Evolutionary conservation across 1,140 invertebrate genomes (phyloP).

Genomic region (Drosophila tristis): DNA sequence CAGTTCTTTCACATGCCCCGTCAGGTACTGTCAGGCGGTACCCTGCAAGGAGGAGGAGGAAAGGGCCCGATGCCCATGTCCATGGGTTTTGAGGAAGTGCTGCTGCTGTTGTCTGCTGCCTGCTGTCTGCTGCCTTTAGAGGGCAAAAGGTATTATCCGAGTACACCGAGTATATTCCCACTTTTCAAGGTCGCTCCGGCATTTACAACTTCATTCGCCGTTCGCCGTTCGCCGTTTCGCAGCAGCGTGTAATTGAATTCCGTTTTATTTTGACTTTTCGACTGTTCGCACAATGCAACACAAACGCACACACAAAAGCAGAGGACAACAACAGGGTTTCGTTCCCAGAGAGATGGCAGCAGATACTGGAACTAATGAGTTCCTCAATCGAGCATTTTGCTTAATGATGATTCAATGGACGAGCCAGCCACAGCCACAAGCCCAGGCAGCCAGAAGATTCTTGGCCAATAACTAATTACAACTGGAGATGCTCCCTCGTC

Average conservation of each 20-base stretch:
- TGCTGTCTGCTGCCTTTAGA: not conserved
- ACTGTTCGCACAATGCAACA: slow-evolving; percentile 67
- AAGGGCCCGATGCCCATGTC: not conserved
- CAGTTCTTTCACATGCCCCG: slow-evolving; percentile 35
- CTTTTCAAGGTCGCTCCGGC: slow-evolving; percentile 58
- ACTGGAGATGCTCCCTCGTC: slow-evolving; percentile 40
- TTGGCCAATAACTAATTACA: slow-evolving; percentile 62
- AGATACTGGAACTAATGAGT: slow-evolving; percentile 58
- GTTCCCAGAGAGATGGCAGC: slow-evolving; percentile 23
- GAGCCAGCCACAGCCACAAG: not conserved
- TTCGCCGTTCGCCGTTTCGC: not conserved
- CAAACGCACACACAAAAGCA: not conserved
- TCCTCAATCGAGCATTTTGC: slow-evolving; percentile 57
- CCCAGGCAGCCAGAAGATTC: slow-evolving; percentile 17
- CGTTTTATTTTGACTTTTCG: slow-evolving; percentile 79
- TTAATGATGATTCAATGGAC: slow-evolving; percentile 65
- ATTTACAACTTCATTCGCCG: slow-evolving; percentile 71
- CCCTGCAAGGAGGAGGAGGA: slow-evolving; percentile 12
- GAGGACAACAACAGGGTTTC: too few species aligned
- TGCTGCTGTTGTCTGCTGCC: not conserved
- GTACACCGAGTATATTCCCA: slow-evolving; percentile 21
- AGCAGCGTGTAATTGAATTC: slow-evolving; percentile 64
- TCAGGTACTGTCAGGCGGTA: slow-evolving; percentile 22
- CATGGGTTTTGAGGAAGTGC: slow-evolving; percentile 34
- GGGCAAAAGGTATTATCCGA: slow-evolving; percentile 10